Evolutionary conservation across 2,888 invertebrate genomes (phyloP).

Genomic region (Carcina quercana): DNA sequence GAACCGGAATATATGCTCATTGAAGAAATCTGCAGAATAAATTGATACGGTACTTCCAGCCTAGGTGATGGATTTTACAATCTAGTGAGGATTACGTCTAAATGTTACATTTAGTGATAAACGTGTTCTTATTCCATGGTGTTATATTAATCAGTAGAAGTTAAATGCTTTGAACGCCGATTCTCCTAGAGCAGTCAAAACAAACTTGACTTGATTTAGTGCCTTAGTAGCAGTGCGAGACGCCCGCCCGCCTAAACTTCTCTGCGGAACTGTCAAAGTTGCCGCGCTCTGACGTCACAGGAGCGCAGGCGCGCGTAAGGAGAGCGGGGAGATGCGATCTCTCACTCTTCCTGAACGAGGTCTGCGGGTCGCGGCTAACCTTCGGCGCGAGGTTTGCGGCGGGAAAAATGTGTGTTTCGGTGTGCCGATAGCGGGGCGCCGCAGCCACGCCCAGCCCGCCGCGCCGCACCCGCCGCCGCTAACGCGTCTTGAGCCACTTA

Average conservation of each 20-base stretch:
- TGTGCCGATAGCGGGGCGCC: slow-evolving; percentile 72
- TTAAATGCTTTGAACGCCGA: no score
- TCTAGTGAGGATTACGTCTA: no score
- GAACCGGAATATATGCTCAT: no score
- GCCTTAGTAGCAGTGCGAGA: slow-evolving; percentile 3
- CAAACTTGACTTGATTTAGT: slow-evolving; percentile 3
- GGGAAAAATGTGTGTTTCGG: slow-evolving; percentile 76
- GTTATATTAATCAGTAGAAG: no score
- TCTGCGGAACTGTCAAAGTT: slow-evolving; percentile 51
- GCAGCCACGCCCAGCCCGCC: slow-evolving; percentile 44
- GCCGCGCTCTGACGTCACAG: slow-evolving; percentile 33
- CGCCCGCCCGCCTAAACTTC: slow-evolving; percentile 28
- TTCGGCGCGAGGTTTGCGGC: slow-evolving; percentile 74
- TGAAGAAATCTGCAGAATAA: no score
- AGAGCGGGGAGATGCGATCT: slow-evolving; percentile 28
- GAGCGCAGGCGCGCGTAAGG: slow-evolving; percentile 51
- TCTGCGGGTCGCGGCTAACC: slow-evolving; percentile 75
- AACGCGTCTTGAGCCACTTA: slow-evolving; percentile 74
- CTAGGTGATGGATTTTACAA: no score
- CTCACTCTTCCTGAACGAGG: slow-evolving; percentile 56
- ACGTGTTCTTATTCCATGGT: no score
- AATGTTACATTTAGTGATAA: no score
- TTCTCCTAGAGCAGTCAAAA: no score
- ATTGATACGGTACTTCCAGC: no score
- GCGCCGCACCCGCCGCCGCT: slow-evolving; percentile 43